Base-by-base conservation (phyloP, 1,140 invertebrate genomes). In the Lithobius niger region DNA sequence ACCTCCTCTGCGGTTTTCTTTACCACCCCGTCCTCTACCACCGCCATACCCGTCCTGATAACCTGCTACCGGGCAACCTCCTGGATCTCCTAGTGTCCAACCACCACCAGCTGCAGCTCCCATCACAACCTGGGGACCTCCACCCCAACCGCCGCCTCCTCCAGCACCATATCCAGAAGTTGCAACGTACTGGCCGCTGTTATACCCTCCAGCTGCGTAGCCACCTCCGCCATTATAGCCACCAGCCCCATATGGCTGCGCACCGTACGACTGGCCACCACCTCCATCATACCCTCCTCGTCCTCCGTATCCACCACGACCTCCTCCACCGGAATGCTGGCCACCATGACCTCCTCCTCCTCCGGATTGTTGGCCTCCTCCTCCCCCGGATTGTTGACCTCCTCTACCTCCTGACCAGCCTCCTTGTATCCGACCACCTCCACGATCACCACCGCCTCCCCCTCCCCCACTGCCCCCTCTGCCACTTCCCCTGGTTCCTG, bases 121-220 rank as follows among this genome's bases (percentile, higher is more conserved):
- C 31, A 10, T 40, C 10, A 13, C 18, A 40, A 13, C 31, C 18
- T 59, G 3, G 65, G 54, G 18, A 13, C 31, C 31, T 13, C 31
- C 18, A 18, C 31, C 18, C 31, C 31, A 10, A 13, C 18, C 10
- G 31, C 18, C 10, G 10, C 31, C 31, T 40, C 31, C 18, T 55
- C 13, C 25, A 3, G 28, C 31, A 27, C 45, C n/a, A 25, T 44
- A 25, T 22, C 28, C 48, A n/a, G n/a, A n/a, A n/a, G n/a, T n/a
- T n/a, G n/a, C n/a, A n/a, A n/a, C 3, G 10, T 21, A 1, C 19
- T 19, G 21, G 16, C 24, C 22, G 45, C 18, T 49, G 2, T 10
- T n/a, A n/a, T n/a, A n/a, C n/a, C n/a, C n/a, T n/a, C n/a, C 62
- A 58, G 2, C 66, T 53, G 27, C 64, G 62, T 13, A 67, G 60